Evolutionary conservation across 2,888 invertebrate species (phyloP).

Genomic region (Andricus curvator): DNA sequence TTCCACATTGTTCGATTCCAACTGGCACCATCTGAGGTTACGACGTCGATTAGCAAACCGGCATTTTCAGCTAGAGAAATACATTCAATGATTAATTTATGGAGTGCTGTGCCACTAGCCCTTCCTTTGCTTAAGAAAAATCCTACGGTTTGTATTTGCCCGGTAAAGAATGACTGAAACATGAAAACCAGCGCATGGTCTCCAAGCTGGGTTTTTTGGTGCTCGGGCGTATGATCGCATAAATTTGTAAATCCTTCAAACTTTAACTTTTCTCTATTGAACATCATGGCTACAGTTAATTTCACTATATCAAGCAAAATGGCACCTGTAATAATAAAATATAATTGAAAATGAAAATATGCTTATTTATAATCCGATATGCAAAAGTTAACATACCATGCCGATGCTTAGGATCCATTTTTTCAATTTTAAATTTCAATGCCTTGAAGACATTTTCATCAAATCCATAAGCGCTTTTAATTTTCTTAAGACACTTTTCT

Average conservation of each 20-base stretch:
- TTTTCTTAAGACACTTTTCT: too few species aligned
- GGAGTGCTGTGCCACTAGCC: neutral
- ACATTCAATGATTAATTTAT: conserved; percentile 57
- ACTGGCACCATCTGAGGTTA: conserved; percentile 56
- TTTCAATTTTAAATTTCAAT: too few species aligned
- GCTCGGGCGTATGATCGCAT: conserved; percentile 56
- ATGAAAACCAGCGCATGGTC: conserved; percentile 64
- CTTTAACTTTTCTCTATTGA: conserved; percentile 13
- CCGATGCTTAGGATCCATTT: too few species aligned
- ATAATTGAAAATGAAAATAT: too few species aligned
- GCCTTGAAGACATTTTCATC: too few species aligned
- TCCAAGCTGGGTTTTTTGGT: conserved; percentile 50
- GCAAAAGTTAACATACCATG: too few species aligned
- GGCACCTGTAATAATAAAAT: too few species aligned
- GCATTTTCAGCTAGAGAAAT: conserved; percentile 57
- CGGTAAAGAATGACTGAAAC: conserved; percentile 59
- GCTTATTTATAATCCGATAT: too few species aligned
- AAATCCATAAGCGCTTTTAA: too few species aligned
- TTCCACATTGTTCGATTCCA: conserved; percentile 53
- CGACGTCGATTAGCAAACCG: conserved; percentile 48
- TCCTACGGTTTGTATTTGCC: conserved; percentile 59
- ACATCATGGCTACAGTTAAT: too few species aligned
- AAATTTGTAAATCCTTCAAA: conserved; percentile 55
- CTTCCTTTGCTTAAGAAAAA: conserved; percentile 60
- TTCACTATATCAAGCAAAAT: too few species aligned